Base-by-base conservation (phyloP, 1,140 invertebrate species). In the Cyphomyrmex costatus region DNA sequence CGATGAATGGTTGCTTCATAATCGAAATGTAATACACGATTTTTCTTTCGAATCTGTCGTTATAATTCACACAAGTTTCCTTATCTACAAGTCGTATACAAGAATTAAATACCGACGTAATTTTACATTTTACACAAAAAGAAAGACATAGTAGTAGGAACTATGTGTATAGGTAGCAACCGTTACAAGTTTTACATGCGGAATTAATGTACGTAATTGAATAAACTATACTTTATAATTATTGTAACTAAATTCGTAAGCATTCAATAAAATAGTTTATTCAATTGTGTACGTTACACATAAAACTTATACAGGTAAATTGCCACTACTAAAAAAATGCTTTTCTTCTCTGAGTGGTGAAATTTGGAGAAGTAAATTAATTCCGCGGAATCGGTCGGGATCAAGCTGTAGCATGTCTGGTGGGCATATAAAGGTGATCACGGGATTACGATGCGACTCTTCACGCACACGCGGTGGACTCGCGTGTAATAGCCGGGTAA, bases 401-500 rank as follows among this genome's bases (percentile, higher is more conserved):
- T 56, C 56, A 51, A 49, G 21, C 65, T 65, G 46, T 16, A 51
- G 36, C 68, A 33, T 36, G 58, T 68, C 66, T 49, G 65, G 24
- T 12, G 66, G 60, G 51, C 87, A 88, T 74, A 68, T 87, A 85
- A 85, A 74, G 46, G 33, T 58, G 63, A 46, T 60, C 36, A n/a
- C 66, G 79, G 73, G 86, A 86, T 82, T 70, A 68, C 68, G 36
- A 16, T 71, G 58, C 42, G 58, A 58, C 49, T 24, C 46, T n/a
- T n/a, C n/a, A n/a, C n/a, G n/a, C n/a, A n/a, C n/a, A n/a, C n/a
- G n/a, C n/a, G n/a, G 21, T 51, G 53, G 27, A 36, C n/a, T 27
- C 21, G 66, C 36, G 46, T n/a, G 24, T 89, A 85, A 89, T 88
- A 89, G 79, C 65, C 79, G 68, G 86, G 66, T 79, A 74, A 78